Base-by-base conservation (phyloP, 2,888 invertebrate genomes). In the Serripes groenlandicus region DNA sequence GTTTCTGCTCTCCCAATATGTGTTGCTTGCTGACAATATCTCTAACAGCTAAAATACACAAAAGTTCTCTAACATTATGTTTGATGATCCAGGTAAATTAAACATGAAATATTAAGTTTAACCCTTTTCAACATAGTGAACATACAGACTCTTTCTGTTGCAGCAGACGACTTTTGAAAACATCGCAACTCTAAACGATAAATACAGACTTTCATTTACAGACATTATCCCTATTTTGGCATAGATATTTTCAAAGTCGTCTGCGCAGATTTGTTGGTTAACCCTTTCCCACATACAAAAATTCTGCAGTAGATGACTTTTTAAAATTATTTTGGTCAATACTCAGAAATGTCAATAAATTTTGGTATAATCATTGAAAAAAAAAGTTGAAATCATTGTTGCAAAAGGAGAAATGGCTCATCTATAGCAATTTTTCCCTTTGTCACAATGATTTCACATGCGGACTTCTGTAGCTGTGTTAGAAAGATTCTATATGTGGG, bases 31-130 rank as follows among this genome's bases (percentile, higher is more conserved):
- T 37, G 18, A 78, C 66, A 52, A 82, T 37, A 15, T 72, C 60
- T 37, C 42, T 42, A 28, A 77, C 75, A 23, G 70, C 81, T 81
- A n/a, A n/a, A n/a, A n/a, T 42, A 28, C 72, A 71, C 18, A 72
- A 52, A 66, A 35, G 42, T 11, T 9, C 11, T 42, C 42, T 42
- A 42, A 18, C n/a, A n/a, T n/a, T n/a, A n/a, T 42, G 9, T 42
- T 42, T 42, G 42, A 42, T 11, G 11, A 42, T 42, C 42, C 11
- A 42, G 42, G 42, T 18, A 11, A 11, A 42, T 11, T 42, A n/a
- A 15, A 54, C 18, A 54, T 54, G n/a, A 54, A 54, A 15, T 15
- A 42, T 42, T 42, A 42, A 11, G 42, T 42, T 42, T 42, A 15
- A 42, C 15, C 7, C n/a, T n/a, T n/a, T n/a, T n/a, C n/a, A n/a